These are phyloP conservation scores for Nerophis lumbriciformis DNA, from an alignment of 2,113 vertebrate species.

Conservation along the genomic window DNA sequence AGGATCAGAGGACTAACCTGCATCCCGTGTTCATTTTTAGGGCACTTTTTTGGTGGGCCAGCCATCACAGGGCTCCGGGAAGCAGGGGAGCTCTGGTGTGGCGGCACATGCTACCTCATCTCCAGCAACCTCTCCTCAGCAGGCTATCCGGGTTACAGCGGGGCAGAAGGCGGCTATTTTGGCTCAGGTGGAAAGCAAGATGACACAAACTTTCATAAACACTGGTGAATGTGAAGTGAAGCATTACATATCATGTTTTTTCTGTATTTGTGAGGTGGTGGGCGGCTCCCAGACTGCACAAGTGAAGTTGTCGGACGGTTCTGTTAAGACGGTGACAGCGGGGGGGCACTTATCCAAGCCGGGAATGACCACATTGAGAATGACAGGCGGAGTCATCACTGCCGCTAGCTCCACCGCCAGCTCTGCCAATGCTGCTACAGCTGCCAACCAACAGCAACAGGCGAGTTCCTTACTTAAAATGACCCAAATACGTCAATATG, in stretches of 20 bases:
- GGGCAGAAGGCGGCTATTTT: slow-evolving; percentile 92
- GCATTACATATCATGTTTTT: background rate
- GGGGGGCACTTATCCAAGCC: slow-evolving; percentile 87
- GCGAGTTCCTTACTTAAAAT: slow-evolving; percentile 25
- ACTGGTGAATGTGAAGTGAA: background rate
- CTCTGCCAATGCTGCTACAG: slow-evolving; percentile 66
- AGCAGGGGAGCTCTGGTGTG: slow-evolving; percentile 76
- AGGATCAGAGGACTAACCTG: too few relatives aligned
- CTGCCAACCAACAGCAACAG: slow-evolving; percentile 64
- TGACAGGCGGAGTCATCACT: slow-evolving; percentile 91
- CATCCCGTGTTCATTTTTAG: slow-evolving; percentile 56
- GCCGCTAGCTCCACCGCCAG: slow-evolving; percentile 75
- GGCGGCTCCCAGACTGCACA: slow-evolving; percentile 80
- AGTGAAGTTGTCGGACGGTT: slow-evolving; percentile 88
- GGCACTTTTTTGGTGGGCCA: slow-evolving; percentile 97
- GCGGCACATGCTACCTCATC: slow-evolving; percentile 76
- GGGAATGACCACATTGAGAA: slow-evolving; percentile 87
- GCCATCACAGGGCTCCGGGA: slow-evolving; percentile 83
- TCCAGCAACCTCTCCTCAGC: slow-evolving; percentile 78
- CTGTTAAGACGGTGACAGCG: slow-evolving; percentile 79
- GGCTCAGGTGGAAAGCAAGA: slow-evolving; percentile 76
- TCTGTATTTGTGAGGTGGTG: slow-evolving; percentile 68
- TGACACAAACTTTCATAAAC: background rate
- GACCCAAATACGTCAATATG: too few relatives aligned
- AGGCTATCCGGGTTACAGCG: slow-evolving; percentile 87